phyloP scores from a whole-genome alignment of 2,113 vertebrate genomes.

The Gobiocypris rarus region DNA sequence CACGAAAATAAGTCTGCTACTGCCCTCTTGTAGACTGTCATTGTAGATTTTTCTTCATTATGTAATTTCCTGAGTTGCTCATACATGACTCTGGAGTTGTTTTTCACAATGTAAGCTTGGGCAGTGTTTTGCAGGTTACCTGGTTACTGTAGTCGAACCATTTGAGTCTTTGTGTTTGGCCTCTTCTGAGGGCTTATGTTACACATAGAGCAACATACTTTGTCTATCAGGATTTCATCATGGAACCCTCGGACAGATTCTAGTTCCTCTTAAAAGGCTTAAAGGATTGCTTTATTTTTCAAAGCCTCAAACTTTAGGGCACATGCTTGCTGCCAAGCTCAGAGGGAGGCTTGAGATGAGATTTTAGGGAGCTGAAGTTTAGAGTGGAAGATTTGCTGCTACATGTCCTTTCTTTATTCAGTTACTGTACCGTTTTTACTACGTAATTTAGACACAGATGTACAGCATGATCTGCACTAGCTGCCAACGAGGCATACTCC shows the following conservation, averaged over 20 bases:
- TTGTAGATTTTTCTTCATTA: not conserved
- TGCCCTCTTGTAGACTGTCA: not conserved
- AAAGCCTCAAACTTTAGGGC: slow-evolving; percentile 20
- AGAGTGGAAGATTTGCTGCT: not conserved
- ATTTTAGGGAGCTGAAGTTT: not conserved
- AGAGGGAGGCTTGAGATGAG: slow-evolving; percentile 11
- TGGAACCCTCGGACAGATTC: slow-evolving; percentile 14
- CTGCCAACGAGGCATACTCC: not conserved
- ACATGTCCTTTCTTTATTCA: not conserved
- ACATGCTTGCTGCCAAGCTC: slow-evolving; percentile 26
- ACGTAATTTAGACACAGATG: not conserved
- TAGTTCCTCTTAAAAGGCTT: slow-evolving; percentile 38
- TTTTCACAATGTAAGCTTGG: not conserved
- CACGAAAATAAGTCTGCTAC: not conserved
- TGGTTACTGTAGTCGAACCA: slow-evolving; percentile 62
- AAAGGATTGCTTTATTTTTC: slow-evolving; percentile 26
- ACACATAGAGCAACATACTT: slow-evolving; percentile 52
- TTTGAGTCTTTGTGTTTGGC: slow-evolving; percentile 42
- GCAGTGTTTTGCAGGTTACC: slow-evolving; percentile 63
- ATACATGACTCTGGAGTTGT: not conserved
- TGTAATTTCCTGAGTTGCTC: slow-evolving; percentile 26
- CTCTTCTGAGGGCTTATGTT: slow-evolving; percentile 58
- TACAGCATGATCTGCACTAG: not conserved
- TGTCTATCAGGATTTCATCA: slow-evolving; percentile 40
- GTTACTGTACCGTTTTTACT: not conserved